Evolutionary conservation across 37 sponge, comb jelly and placozoan genomes (phyloP).

Genomic region (Aphrocallistes beatrix): DNA sequence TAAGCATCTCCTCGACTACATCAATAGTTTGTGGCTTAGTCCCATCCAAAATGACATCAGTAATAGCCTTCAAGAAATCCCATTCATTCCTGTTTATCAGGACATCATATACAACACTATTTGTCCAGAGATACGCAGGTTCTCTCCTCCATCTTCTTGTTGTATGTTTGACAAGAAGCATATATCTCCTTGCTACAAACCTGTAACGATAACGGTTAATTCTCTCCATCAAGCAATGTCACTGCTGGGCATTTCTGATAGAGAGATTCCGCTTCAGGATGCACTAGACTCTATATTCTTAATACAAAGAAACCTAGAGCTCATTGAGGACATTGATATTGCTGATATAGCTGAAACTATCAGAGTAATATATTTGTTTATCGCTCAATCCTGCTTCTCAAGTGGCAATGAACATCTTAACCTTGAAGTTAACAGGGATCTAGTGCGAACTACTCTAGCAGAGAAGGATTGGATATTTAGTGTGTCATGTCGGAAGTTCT

Average conservation of each 20-base stretch:
- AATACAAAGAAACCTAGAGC: neutral
- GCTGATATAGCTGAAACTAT: neutral
- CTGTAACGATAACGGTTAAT: neutral
- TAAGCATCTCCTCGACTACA: neutral
- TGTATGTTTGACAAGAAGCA: neutral
- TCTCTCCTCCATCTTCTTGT: neutral
- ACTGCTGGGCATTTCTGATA: neutral
- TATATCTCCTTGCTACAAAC: neutral
- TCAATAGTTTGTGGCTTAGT: neutral
- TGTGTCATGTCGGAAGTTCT: neutral
- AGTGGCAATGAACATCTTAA: neutral
- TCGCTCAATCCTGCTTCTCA: neutral
- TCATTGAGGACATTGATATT: neutral
- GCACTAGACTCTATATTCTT: neutral
- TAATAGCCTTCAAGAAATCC: neutral
- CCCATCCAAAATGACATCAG: neutral
- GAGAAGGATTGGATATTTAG: neutral
- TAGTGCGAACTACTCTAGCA: neutral
- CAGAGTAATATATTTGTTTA: neutral
- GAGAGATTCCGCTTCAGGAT: neutral
- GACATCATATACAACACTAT: neutral
- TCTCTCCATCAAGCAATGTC: neutral
- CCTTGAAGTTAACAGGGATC: neutral
- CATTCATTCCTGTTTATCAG: neutral
- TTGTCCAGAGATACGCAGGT: neutral